Conservation (phyloP, 2,113 vertebrate species). For the Ageneiosus marmoratus region DNA sequence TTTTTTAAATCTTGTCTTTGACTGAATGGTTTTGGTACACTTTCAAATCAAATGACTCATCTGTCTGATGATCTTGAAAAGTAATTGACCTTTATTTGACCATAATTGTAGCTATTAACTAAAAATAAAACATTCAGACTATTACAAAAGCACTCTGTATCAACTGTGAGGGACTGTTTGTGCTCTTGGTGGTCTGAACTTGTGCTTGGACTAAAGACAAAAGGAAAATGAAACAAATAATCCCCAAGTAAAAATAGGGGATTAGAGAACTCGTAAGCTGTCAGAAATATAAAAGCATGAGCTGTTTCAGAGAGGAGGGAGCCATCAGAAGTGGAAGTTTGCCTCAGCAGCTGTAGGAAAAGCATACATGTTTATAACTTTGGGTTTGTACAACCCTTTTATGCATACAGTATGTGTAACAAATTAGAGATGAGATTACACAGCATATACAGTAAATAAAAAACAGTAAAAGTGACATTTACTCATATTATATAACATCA, state of each 20-base stretch:
- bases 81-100: neutral
- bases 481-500: neutral
- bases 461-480: neutral
- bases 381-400: neutral
- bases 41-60: too few species aligned
- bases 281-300: neutral
- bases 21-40: neutral
- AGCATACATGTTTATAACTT: neutral
- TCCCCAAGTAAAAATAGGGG: neutral
- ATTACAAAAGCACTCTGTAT: conserved; percentile 23
- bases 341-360: neutral
- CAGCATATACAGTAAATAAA: neutral
- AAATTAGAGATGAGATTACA: neutral
- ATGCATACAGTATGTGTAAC: neutral
- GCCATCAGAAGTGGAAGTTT: neutral
- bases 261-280: neutral
- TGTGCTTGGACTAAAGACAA: neutral
- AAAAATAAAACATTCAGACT: neutral
- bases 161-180: conserved; percentile 1
- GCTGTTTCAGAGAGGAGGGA: neutral
- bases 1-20: neutral
- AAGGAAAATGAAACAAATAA: neutral
- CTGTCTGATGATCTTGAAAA: neutral
- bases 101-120: neutral
- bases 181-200: conserved; percentile 15